Evolutionary conservation across 2,888 invertebrate genomes (phyloP).

Genomic region (Aphodius granarius): DNA sequence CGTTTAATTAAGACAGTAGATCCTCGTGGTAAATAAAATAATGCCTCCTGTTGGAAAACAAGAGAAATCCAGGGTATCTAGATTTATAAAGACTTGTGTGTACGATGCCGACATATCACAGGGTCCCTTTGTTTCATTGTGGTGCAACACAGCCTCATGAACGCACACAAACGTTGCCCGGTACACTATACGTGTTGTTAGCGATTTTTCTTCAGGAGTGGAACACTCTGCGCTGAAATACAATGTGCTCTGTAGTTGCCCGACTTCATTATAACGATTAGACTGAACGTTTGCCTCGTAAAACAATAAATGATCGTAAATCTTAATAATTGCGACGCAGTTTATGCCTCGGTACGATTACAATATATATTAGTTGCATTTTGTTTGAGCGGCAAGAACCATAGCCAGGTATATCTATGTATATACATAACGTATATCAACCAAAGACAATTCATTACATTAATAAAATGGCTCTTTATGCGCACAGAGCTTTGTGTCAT

Average conservation of each 20-base stretch:
- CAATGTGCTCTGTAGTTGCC: neutral
- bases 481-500: constrained; percentile 16
- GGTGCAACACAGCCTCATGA: neutral
- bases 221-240: neutral
- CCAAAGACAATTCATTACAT: constrained; percentile 27
- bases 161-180: neutral
- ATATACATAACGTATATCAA: constrained; percentile 1
- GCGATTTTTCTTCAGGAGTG: neutral
- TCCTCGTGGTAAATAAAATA: neutral
- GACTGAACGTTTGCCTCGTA: constrained; percentile 23
- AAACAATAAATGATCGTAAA: constrained; percentile 28
- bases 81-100: constrained; percentile 2
- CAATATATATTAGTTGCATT: constrained; percentile 31
- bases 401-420: neutral
- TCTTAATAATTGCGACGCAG: constrained; percentile 29
- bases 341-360: constrained; percentile 26
- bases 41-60: neutral
- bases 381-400: constrained; percentile 16
- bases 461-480: constrained; percentile 25
- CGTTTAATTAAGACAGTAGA: neutral
- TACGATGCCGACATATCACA: neutral
- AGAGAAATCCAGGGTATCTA: constrained; percentile 3
- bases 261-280: constrained; percentile 23
- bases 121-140: neutral
- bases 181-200: neutral